Evolutionary conservation across 2,797 vertebrate species (phyloP), one percentile per base, ranked within the genome.

Genomic region (Etheostoma nigrum): DNA sequence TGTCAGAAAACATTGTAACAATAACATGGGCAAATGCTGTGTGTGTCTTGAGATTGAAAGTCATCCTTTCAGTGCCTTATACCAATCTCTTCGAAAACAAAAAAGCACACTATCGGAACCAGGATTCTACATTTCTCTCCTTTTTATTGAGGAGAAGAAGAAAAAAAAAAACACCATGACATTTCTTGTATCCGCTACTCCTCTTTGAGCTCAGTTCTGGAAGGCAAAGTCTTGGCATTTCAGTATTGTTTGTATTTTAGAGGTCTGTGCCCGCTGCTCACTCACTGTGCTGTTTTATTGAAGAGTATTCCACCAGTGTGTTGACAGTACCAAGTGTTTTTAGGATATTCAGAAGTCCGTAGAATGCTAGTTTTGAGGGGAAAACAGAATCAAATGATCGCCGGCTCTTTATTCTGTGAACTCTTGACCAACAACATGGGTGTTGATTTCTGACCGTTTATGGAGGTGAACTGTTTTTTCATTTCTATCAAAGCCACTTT

Each of bases 121-220:
- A 23, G 5, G 16, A 23, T 76, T 74, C 59, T 44, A 59, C 59
- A 63, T 77, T 75, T 75, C 59, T 67, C 60, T 40, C 65, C 55
- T 72, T 72, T 51, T 45, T 69, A 30, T 42, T 55, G n/a, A 13
- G 14, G 8, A 15, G 7, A 58, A 25, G 12, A 12, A 27, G 27
- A n/a, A 27, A 27, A 55, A 52, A 74, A 70, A 57, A 25, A 21
- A 7, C 45, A 53, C 36, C 3, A 6, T 85, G 82, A 84, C 82
- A 85, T 86, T 84, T 79, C 70, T 71, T 21, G 30, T 15, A 44
- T 74, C 19, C 23, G 61, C 71, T 65, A 81, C 54, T 69, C 69
- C 60, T 79, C 51, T 64, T 73, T 83, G 51, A 79, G 47, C 25
- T 59, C 53, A 45, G 30, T 25, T 82, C 49, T 54, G 44, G 8